Conservation (phyloP, 2,113 vertebrate genomes). For the Galemys pyrenaicus region DNA sequence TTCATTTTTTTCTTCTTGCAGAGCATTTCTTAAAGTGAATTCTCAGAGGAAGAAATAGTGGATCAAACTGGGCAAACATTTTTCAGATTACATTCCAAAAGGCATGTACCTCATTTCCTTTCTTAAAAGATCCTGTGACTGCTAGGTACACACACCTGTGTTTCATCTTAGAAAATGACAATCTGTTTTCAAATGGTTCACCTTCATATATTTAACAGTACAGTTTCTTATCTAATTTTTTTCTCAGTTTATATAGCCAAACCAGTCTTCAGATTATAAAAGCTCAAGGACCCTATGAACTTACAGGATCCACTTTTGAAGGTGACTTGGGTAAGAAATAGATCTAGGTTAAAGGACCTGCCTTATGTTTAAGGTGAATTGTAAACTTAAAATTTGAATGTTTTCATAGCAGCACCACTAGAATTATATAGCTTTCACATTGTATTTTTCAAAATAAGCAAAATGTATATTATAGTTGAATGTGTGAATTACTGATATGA, state of each 20-base stretch:
- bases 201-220: conserved; percentile 15
- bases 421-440: background rate
- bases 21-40: conserved; percentile 42
- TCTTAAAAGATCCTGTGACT: conserved; percentile 26
- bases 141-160: background rate
- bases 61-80: conserved; percentile 36
- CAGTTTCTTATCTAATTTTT: background rate
- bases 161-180: conserved; percentile 13
- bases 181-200: background rate
- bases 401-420: background rate
- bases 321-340: background rate
- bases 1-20: conserved; percentile 32
- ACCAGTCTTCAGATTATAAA: background rate
- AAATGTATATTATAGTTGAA: background rate
- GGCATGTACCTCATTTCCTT: conserved; percentile 35
- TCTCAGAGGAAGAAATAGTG: background rate
- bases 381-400: background rate
- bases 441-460: background rate
- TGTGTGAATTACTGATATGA: background rate
- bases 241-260: background rate
- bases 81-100: conserved; percentile 34
- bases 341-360: background rate
- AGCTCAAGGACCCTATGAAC: background rate
- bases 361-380: background rate
- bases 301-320: background rate